Conservation (phyloP, 2,797 vertebrate species). For the Squalus acanthias region DNA sequence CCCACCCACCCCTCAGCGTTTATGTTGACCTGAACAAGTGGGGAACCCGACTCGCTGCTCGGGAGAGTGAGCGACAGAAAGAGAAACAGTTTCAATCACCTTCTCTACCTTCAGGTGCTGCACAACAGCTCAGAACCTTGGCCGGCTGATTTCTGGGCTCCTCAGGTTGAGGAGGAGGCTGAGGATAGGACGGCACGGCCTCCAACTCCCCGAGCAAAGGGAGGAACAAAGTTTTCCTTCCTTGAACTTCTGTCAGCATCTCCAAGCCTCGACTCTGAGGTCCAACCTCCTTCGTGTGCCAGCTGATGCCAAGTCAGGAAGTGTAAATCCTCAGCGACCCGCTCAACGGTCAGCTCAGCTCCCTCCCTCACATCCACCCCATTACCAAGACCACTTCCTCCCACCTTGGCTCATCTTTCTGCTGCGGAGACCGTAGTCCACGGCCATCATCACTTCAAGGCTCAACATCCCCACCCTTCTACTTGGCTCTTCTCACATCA, state of each 20-base stretch:
- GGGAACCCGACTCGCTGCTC: too few species aligned
- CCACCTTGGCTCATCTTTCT: background rate
- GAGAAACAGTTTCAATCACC: background rate
- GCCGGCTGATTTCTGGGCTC: background rate
- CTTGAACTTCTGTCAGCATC: background rate
- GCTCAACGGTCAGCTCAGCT: background rate
- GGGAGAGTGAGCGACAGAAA: background rate
- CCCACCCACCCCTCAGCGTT: background rate
- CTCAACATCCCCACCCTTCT: background rate
- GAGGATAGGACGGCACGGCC: background rate
- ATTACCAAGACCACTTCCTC: background rate
- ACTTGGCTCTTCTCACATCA: too few species aligned
- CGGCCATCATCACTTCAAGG: background rate
- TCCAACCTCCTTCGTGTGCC: background rate
- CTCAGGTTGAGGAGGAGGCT: background rate
- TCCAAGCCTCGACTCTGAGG: background rate
- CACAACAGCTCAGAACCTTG: background rate
- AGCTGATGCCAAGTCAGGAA: background rate
- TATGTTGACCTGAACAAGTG: background rate
- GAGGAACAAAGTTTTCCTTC: background rate
- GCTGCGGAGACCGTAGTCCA: background rate
- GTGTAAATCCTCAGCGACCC: background rate
- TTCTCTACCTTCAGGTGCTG: background rate
- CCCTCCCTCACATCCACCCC: background rate
- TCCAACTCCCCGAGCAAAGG: background rate